phyloP scores from a whole-genome alignment of 2,113 vertebrate genomes.

The Climacteris rufus region DNA sequence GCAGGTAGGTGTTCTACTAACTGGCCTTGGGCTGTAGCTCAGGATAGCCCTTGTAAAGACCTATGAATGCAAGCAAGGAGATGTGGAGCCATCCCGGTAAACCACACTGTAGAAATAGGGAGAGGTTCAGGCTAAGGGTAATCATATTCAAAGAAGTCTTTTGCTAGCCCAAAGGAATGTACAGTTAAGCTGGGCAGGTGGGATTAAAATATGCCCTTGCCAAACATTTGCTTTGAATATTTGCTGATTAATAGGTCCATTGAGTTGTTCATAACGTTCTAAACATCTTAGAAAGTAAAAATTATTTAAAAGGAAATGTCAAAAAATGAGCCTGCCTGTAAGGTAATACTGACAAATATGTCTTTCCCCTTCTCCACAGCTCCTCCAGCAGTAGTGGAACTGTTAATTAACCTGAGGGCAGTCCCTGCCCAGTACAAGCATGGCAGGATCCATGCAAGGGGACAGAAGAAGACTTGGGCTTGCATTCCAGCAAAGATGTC shows the following conservation, averaged over 20 bases:
- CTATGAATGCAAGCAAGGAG: neutral
- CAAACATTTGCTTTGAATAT: conserved; percentile 41
- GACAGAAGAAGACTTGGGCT: neutral
- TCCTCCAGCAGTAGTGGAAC: neutral
- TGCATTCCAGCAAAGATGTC: neutral
- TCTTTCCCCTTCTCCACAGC: neutral
- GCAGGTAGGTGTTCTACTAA: neutral
- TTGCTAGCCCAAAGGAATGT: conserved; percentile 9
- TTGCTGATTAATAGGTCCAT: conserved; percentile 10
- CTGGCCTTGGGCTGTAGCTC: neutral
- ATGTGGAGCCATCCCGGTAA: neutral
- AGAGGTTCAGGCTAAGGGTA: neutral
- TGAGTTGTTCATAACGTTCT: neutral
- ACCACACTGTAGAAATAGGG: neutral
- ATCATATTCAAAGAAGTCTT: conserved; percentile 31
- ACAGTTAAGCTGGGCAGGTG: conserved; percentile 27
- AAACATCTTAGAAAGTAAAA: neutral
- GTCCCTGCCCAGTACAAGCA: fast-evolving
- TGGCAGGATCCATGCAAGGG: neutral
- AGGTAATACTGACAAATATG: neutral
- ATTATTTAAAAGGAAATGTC: neutral
- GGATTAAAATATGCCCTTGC: conserved; percentile 51
- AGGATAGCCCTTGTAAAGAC: neutral
- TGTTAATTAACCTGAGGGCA: neutral
- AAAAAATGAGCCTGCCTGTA: neutral